Evolutionary conservation across 2,797 vertebrate genomes (phyloP).

Genomic region (Cygnus olor): DNA sequence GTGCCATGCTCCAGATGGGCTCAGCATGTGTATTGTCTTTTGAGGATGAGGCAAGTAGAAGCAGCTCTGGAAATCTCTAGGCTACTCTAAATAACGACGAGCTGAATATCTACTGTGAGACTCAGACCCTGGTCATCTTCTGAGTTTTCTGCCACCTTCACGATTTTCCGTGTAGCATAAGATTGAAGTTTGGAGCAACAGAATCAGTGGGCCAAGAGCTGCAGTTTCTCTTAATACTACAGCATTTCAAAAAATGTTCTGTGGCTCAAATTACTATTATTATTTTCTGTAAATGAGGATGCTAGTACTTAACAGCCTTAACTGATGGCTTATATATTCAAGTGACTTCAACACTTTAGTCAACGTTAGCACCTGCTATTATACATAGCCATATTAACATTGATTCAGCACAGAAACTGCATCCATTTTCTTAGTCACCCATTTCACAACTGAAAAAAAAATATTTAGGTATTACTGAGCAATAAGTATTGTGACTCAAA

Average conservation of each 20-base stretch:
- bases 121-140: not conserved
- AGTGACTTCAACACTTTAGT: not conserved
- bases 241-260: not conserved
- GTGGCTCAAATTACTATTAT: not conserved
- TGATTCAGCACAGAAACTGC: not conserved
- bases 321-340: not conserved
- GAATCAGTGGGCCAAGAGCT: not conserved
- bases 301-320: not conserved
- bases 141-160: not conserved
- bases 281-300: not conserved
- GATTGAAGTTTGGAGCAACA: not conserved
- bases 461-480: not conserved
- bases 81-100: not conserved
- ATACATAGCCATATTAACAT: not conserved
- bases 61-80: not conserved
- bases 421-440: not conserved
- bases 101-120: not conserved
- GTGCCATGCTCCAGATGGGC: not conserved
- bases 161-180: not conserved
- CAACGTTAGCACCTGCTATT: not conserved
- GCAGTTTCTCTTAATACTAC: not conserved
- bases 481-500: conserved; percentile 11
- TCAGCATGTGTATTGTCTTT: not conserved
- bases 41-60: not conserved
- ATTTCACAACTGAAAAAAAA: not conserved